A percentile compares a stretch with the other conserved stretches of the same genome.
Evolutionary conservation across 1,140 invertebrate species (phyloP).

Genomic region (Goniozus legneri): DNA sequence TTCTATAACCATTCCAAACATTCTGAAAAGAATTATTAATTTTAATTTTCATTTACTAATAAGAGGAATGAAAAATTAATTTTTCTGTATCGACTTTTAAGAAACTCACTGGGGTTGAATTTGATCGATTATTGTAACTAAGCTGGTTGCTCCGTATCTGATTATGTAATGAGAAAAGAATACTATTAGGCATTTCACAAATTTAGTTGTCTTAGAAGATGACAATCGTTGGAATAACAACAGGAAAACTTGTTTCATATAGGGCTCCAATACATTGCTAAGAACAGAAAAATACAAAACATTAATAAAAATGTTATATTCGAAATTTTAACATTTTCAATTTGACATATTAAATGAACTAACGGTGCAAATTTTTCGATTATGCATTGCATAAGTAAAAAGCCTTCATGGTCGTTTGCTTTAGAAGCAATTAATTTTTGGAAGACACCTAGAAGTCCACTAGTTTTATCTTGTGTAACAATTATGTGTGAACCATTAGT

Average conservation of each 20-base stretch:
- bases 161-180: constrained; percentile 86
- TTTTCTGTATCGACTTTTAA: background rate
- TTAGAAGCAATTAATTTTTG: constrained; percentile 96
- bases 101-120: constrained; percentile 77
- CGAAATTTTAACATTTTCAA: constrained; percentile 1
- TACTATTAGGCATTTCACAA: constrained; percentile 81
- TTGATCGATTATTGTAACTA: constrained; percentile 78
- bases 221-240: constrained; percentile 88
- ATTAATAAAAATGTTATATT: constrained; percentile 5
- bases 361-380: constrained; percentile 72
- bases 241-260: constrained; percentile 85
- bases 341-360: constrained; percentile 44
- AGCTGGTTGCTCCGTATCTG: constrained; percentile 67
- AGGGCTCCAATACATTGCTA: constrained; percentile 67
- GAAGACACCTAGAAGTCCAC: constrained; percentile 88
- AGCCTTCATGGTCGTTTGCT: constrained; percentile 94
- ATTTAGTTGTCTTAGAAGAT: constrained; percentile 92
- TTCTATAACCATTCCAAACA: constrained; percentile 94
- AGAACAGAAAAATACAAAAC: constrained; percentile 30
- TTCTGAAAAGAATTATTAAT: constrained; percentile 57
- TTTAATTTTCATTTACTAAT: background rate
- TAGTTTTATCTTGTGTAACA: constrained; percentile 67
- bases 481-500: constrained; percentile 72
- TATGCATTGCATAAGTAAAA: constrained; percentile 83
- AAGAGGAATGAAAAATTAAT: background rate